These are phyloP conservation scores for Scaptomyza reducta DNA, from an alignment of 2,888 invertebrate species.

Conservation along the genomic window DNA sequence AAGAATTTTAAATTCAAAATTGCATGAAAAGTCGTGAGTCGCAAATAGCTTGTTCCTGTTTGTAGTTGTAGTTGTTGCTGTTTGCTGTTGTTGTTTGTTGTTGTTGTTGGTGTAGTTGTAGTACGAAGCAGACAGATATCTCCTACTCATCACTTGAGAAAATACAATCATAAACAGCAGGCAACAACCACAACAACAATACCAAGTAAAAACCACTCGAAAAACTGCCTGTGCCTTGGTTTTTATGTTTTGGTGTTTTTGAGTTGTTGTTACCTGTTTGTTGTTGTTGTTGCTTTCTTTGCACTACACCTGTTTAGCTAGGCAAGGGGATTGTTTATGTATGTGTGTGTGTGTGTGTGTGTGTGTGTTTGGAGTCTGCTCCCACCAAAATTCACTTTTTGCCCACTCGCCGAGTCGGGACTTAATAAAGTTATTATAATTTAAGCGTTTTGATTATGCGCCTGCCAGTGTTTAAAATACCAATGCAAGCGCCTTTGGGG, in stretches of 20 bases:
- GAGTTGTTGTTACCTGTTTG: constrained; percentile 53
- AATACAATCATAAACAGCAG: constrained; percentile 80
- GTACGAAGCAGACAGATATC: constrained; percentile 74
- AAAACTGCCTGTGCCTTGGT: constrained; percentile 44
- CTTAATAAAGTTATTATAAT: constrained; percentile 83
- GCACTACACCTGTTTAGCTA: constrained; percentile 72
- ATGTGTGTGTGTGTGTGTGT: constrained; percentile 24
- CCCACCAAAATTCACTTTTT: constrained; percentile 62
- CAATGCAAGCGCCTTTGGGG: constrained; percentile 66
- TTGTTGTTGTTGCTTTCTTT: constrained; percentile 57
- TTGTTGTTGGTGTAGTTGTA: constrained; percentile 49
- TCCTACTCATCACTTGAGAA: constrained; percentile 81
- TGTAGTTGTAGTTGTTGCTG: constrained; percentile 57
- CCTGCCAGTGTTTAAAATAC: constrained; percentile 76
- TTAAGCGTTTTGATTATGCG: constrained; percentile 83
- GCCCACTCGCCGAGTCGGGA: constrained; percentile 62
- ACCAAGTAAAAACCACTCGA: constrained; percentile 75
- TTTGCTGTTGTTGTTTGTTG: constrained; percentile 18
- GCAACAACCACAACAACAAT: constrained; percentile 43
- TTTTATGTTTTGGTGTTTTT: constrained; percentile 46
- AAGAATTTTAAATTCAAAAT: constrained; percentile 81
- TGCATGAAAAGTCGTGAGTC: constrained; percentile 81
- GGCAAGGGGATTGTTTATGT: constrained; percentile 19
- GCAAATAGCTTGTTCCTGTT: constrained; percentile 76
- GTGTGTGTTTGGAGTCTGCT: constrained; percentile 23